Base-by-base conservation (phyloP, 2,113 vertebrate genomes). In the Acrocephalus arundinaceus region DNA sequence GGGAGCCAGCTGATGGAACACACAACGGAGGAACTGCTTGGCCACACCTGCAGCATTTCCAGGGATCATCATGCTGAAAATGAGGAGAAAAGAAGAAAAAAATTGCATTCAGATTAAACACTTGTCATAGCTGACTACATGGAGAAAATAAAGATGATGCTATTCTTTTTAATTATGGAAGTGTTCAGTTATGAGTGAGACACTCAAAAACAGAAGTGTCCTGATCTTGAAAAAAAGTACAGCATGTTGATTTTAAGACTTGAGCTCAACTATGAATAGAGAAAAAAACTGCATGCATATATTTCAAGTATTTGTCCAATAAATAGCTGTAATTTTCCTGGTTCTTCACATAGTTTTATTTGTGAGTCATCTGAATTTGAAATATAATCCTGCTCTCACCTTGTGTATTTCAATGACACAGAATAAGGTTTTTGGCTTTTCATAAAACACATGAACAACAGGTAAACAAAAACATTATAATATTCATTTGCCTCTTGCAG, bases 11-110 rank as follows among this genome's bases (percentile, higher is more conserved):
- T 99, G 99, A 93, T 99, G 99, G 96, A 99, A 99, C 94, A 99
- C 97, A 62, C 99, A 99, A 61, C 99, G 99, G 37, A 99, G 98
- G 95, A 99, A 99, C 97, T 99, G 99, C 97, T 99, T 99, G 81
- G 99, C 99, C 95, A 99, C 99, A 71, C 99, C 99, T 15, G 99
- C 99, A 39, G 99, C 99, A 68, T 99, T 99, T 94, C 99, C 99
- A 23, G 99, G 99, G 77, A 99, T 99, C 98, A 99, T 98, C 99
- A 99, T 99, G 93, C 99, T 99, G 85, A 35, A 76, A 72, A 80
- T 3, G 6, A 87, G 72, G 28, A 72, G 15, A 79, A 81, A 83
- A 70, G 22, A 63, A 71, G 10, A 73, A 58, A 90, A 35, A 71
- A 70, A 83, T 13, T 51, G 20, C 41, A 25, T 4, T 78, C 52